Evolutionary conservation across 1,140 invertebrate genomes (phyloP).

Genomic region (Scaptomyza hsui): DNA sequence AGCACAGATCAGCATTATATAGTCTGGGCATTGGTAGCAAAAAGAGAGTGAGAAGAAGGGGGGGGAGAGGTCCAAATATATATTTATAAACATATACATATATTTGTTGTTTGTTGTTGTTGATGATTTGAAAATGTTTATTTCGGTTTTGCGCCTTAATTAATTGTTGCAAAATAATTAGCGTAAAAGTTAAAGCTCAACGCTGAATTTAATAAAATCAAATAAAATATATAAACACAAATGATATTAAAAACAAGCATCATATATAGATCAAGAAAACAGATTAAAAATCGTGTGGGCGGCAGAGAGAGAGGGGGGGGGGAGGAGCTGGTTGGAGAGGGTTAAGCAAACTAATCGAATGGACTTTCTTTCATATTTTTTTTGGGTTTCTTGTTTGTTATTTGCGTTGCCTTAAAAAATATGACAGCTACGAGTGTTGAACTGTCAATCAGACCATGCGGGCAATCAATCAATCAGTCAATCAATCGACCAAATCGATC

Average conservation of each 20-base stretch:
- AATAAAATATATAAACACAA: conserved; percentile 35
- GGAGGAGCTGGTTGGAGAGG: not conserved
- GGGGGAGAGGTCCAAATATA: not conserved
- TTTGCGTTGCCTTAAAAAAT: conserved; percentile 46
- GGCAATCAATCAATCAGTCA: conserved; percentile 51
- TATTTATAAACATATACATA: conserved; percentile 13
- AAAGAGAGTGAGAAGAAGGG: conserved; percentile 22
- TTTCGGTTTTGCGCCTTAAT: conserved; percentile 73
- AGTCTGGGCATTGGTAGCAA: conserved; percentile 6
- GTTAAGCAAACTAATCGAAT: not conserved
- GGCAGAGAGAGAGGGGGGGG: not conserved
- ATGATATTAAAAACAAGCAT: no score
- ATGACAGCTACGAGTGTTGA: conserved; percentile 80
- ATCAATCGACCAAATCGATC: conserved; percentile 34
- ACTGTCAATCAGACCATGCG: conserved; percentile 73
- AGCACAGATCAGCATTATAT: conserved; percentile 68
- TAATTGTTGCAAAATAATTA: conserved; percentile 80
- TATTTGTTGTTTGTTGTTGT: conserved; percentile 14
- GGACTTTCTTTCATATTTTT: not conserved
- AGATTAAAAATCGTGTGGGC: not conserved
- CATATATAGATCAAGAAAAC: not conserved
- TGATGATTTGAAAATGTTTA: conserved; percentile 47
- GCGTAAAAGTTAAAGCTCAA: conserved; percentile 76
- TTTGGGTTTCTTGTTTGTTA: conserved; percentile 14
- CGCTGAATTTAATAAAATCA: conserved; percentile 58